Conservation (phyloP, 2,797 vertebrate genomes). For the Sebastolobus altivelis region DNA sequence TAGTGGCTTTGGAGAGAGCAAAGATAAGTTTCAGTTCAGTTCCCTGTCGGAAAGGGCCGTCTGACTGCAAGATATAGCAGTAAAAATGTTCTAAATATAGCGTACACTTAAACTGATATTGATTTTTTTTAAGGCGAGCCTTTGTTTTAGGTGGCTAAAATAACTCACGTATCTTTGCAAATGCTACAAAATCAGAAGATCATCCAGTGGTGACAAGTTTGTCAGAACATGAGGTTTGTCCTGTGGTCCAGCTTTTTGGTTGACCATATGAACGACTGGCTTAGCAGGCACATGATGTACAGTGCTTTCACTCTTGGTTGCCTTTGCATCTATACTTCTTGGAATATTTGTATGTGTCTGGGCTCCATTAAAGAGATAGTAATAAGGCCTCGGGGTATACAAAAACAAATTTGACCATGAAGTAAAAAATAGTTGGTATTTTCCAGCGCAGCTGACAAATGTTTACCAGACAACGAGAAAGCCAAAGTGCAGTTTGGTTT, state of each 20-base stretch:
- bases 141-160: too few relatives aligned
- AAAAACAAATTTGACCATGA: not conserved
- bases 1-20: too few relatives aligned
- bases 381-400: conserved; percentile 7
- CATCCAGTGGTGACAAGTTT: not conserved
- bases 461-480: conserved; percentile 32
- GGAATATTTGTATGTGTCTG: conserved; percentile 2
- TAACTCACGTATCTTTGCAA: not conserved
- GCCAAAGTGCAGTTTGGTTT: conserved; percentile 48
- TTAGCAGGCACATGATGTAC: conserved; percentile 3
- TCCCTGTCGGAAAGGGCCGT: too few relatives aligned
- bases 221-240: conserved; percentile 15
- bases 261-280: conserved; percentile 5
- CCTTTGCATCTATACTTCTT: not conserved
- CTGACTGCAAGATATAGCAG: too few relatives aligned
- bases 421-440: not conserved
- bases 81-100: too few relatives aligned
- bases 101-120: too few relatives aligned
- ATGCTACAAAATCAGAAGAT: conserved; percentile 4
- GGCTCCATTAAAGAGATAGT: not conserved
- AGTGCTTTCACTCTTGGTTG: not conserved
- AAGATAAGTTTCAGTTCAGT: too few relatives aligned
- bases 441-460: conserved; percentile 26
- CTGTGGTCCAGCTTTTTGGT: conserved; percentile 14
- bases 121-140: too few relatives aligned